Base-by-base conservation (phyloP, 2,113 vertebrate genomes). In the Oplegnathus fasciatus region DNA sequence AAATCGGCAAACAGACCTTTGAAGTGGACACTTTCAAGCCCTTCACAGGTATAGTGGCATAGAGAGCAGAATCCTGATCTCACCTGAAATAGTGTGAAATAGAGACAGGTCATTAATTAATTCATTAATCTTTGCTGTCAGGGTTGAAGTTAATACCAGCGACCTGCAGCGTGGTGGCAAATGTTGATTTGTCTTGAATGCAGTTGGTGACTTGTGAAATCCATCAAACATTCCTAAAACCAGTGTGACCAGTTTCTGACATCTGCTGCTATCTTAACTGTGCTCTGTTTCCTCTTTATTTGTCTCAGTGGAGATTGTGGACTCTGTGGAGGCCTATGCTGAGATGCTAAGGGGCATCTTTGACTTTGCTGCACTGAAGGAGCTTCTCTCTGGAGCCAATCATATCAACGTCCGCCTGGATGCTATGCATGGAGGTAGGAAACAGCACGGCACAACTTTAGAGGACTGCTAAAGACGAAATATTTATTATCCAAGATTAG, bases 371-470 rank as follows among this genome's bases (percentile, higher is more conserved):
- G 97, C 97, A 0, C 84, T 99, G 76, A 99, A 99, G 89, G 96
- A 98, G 50, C 96, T 99, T 62, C 97, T 99, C 1, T 99, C 98
- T 0, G 98, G 98, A 84, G 90, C 97, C 14, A 96, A 95, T 84
- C 96, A 96, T 84, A 97, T 99, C 1, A 98, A 97, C 62, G 96
- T 99, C 24, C 97, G 98, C 2, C 95, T 99, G 24, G 98, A 99
- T 37, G 98, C 98, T 55, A 99, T 99, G 98, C 98, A 99, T 0
- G 98, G 98, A 97, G 98, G 98, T 99, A 92, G 0, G 76, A 50
- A 76, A 28, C 71, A 0, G 15, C 64, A 44, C 26, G 28, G 30
- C 32, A 52, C 46, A 28, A 44, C n/a, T 66, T 65, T 4, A 32
- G 20, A 24, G 6, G 46, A 4, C 14, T 61, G 60, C 18, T 1